Base-by-base conservation (phyloP, 2,113 vertebrate genomes). In the Macquaria ambigua region DNA sequence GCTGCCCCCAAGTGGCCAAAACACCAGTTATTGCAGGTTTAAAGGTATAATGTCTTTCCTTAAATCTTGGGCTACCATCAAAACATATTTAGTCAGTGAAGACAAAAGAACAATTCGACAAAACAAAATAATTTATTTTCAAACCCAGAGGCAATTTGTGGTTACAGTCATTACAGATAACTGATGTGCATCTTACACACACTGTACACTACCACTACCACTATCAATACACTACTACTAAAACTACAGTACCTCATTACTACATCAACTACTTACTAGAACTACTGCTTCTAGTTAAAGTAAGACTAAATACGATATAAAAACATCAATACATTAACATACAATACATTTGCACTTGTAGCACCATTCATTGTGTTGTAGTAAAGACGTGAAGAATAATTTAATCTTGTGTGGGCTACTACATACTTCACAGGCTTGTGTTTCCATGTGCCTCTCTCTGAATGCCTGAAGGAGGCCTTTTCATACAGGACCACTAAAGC, bases 91-190 rank as follows among this genome's bases (percentile, higher is more conserved):
- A 62, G 12, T 37, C 34, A 61, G 43, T 16, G 4, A 77, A 18
- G 43, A 82, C 43, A 70, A 78, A 14, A 62, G 34, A 74, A 71
- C n/a, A 81, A 66, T 86, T 87, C 5, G 72, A 91, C 83, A 89
- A 88, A 66, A 93, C 74, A 87, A 87, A 94, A 94, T 94, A 91
- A 94, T 94, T 92, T 94, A 72, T 77, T 89, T 85, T 90, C 28
- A 93, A 91, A 93, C 87, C 39, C 81, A 93, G 84, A 93, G 82
- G 78, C 79, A 88, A 74, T 89, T 73, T 91, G 82, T 90, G 90
- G 80, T 93, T 91, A 92, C 87, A 87, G 84, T 74, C 77, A 85
- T 87, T 86, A 77, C 85, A 90, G 72, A 87, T 85, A 80, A 80
- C 64, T 89, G 67, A 82, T 84, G 73, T 82, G 79, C 87, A 87